Base-by-base conservation (phyloP, 2,797 vertebrate species). In the Rhinoraja longicauda region DNA sequence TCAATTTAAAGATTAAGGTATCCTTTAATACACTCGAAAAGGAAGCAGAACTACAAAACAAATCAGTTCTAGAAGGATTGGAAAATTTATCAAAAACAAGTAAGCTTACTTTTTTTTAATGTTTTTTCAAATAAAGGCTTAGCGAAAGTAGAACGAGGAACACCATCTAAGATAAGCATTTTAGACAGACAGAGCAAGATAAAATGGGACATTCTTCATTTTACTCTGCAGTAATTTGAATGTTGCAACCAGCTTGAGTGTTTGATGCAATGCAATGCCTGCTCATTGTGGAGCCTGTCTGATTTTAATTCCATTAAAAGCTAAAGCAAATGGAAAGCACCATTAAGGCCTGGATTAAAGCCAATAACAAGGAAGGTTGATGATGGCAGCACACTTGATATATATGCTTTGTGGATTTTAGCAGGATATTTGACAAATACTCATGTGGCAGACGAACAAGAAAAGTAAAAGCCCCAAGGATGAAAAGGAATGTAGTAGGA, bases 1-100 rank as follows among this genome's bases (percentile, higher is more conserved):
- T 67, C 0, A 26, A 94, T 94, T 94, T 94, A 62, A 94, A 97
- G 97, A 94, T 97, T 93, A 96, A 96, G 94, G 94, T 93, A 9
- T 94, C 94, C 93, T 95, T 97, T 8, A 93, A 96, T 93, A 95
- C 96, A 24, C 94, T 95, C 94, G 95, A 95, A 94, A 96, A 96
- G 94, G 95, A 79, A 75, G 77, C 95, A 36, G 94, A 94, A 93
- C 94, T 94, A 70, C 95, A 94, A 94, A 96, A 94, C 77, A 96
- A 96, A 93, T 94, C 95, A 91, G 93, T 95, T 94, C 92, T 96
- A 93, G 94, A 93, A 94, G 95, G 94, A 77, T 93, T 97, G 62
- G 94, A 96, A 94, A 94, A 93, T 90, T 59, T 95, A 93, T 94
- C 94, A 93, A 96, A 96, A 93, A 95, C 95, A 93, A 3, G 97